Base-by-base conservation (phyloP, 2,888 invertebrate genomes). In the Stenurella melanura region DNA sequence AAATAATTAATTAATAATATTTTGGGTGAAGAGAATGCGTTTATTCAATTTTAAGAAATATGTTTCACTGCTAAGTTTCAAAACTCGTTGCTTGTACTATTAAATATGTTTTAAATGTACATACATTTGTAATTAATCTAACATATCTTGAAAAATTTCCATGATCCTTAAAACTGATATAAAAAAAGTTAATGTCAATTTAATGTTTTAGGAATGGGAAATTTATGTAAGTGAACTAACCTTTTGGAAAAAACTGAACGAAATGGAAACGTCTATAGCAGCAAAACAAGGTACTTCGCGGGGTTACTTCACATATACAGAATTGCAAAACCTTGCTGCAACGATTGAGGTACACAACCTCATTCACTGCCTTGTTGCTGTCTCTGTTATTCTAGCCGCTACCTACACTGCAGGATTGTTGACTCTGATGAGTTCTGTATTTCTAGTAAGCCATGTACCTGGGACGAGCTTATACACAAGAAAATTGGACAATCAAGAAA, bases 261-360 rank as follows among this genome's bases (percentile, higher is more conserved):
- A 92, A 88, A 90, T 96, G 75, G 96, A 97, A 89, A 91, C 91
- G 77, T 91, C 92, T 73, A 90, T 97, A 82, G 97, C 97, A 5
- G 90, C 93, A 81, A 92, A 92, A 84, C 94, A 96, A 90, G 95
- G 94, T 15, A 89, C 89, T 42, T 90, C 91, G 80, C 92, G 96
- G 26, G 96, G 96, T 0, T 96, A 95, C 94, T 94, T 95, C 86
- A 96, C 96, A 0, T 97, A 97, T 87, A 92, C 94, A 0, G 97
- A 97, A 90, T 90, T 97, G 72, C 90, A 92, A 81, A 92, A 92
- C 77, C 85, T 94, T 26, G 87, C 92, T 68, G 89, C 90, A 74
- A 88, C 89, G 34, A 85, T 91, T 73, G 91, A 91, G 76, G 83
- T 92, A 60, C 83, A 90, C 26, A 87, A 90, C n/a, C 81, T 93